Base-by-base conservation (phyloP, 2,113 vertebrate species). In the Corvus cornix region DNA sequence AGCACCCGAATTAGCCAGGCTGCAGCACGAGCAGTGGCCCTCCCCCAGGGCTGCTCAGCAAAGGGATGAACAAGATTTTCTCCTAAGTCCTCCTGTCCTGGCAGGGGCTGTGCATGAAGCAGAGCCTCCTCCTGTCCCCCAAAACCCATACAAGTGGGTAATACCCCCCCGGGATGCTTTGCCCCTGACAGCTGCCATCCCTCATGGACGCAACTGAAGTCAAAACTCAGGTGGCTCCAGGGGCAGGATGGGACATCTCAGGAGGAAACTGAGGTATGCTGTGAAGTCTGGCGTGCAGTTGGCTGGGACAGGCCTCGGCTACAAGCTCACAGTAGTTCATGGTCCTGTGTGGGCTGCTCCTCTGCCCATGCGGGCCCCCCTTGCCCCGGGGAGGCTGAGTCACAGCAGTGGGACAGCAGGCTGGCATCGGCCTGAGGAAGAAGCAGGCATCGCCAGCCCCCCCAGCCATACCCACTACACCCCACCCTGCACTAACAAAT, bases 1-100 rank as follows among this genome's bases (percentile, higher is more conserved):
- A 68, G 58, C 66, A 53, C 53, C 17, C 20, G 80, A 86, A 97
- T 86, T 80, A 93, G 63, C 75, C 67, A 86, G 75, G 31, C 85
- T 88, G 78, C 63, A 92, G 37, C 1, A 0, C 0, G 1, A 51
- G 23, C 56, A 85, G 35, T 8, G 27, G 27, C 28, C 41, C 9
- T 19, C 20, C 18, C 19, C 17, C 30, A 21, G 30, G 14, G 72
- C 43, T 0, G 2, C 44, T 78, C 44, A 66, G 67, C 30, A 62
- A 23, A 89, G 12, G 43, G 22, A 58, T 48, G 39, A 72, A 24
- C 3, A 7, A 55, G 52, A 91, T 37, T 48, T 73, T 60, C 53
- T 66, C 39, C 30, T 41, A 44, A 56, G 31, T 28, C 9, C 52
- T 73, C 20, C 30, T 22, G 8, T 41, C 28, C 31, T 12, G 31